phyloP scores from a whole-genome alignment of 2,113 vertebrate species.

The Semnornis frantzii region DNA sequence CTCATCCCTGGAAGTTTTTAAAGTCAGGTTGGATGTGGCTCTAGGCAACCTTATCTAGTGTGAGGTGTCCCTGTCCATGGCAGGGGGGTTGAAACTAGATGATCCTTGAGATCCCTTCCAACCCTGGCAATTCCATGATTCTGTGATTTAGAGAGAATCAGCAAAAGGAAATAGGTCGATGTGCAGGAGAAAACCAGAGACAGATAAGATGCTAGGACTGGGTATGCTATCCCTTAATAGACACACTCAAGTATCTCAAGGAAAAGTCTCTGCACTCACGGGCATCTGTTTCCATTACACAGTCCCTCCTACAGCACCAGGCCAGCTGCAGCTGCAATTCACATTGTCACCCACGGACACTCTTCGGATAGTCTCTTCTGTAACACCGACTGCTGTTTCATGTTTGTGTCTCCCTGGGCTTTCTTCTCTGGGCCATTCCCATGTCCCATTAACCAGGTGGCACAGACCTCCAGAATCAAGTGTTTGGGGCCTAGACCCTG shows the following conservation, averaged over 20 bases:
- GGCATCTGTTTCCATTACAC: no score
- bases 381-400: rapidly evolving
- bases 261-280: rapidly evolving
- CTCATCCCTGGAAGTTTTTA: no score
- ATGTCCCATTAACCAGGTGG: background rate
- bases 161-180: background rate
- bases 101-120: no score
- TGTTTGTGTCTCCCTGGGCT: background rate
- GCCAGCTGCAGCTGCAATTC: background rate
- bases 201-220: background rate
- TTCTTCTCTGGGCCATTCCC: background rate
- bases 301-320: background rate
- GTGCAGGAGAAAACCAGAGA: background rate
- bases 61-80: no score
- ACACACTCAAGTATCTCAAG: background rate
- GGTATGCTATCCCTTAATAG: background rate
- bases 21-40: no score
- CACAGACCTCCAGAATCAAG: background rate
- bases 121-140: no score
- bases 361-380: background rate
- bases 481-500: no score
- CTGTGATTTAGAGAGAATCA: background rate
- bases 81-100: no score
- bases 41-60: no score
- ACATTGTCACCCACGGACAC: background rate